These are phyloP conservation scores for Gulo gulo DNA, from an alignment of 2,113 vertebrate species.

Conservation along the genomic window DNA sequence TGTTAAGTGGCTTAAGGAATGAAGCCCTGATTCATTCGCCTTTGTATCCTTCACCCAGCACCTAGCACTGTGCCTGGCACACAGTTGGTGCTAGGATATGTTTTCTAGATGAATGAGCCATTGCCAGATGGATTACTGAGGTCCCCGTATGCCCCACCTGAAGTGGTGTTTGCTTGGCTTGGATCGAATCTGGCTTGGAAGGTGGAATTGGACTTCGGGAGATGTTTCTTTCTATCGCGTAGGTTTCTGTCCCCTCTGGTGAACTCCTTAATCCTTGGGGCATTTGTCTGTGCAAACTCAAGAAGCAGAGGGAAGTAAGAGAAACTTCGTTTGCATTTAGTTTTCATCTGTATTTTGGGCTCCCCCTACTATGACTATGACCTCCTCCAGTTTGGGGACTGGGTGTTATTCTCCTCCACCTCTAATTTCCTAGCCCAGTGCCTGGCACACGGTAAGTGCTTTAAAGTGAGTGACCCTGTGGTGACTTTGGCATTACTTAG, in stretches of 20 bases:
- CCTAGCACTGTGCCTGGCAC: no score
- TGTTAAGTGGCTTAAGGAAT: neutral
- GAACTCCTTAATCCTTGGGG: neutral
- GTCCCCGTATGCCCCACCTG: neutral
- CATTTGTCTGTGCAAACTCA: neutral
- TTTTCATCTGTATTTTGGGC: neutral
- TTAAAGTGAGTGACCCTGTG: neutral
- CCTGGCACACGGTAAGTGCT: neutral
- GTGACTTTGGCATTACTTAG: neutral
- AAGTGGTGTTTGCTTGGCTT: neutral
- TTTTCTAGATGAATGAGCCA: neutral
- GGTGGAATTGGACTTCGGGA: neutral
- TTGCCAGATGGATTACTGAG: neutral
- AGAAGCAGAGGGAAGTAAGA: neutral
- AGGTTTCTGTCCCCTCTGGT: neutral
- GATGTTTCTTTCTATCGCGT: neutral
- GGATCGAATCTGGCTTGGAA: neutral
- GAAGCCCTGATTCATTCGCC: neutral
- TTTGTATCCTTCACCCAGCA: neutral
- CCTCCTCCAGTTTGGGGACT: neutral
- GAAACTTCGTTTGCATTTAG: neutral
- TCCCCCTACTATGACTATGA: neutral
- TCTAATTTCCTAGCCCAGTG: neutral
- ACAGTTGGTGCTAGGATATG: neutral
- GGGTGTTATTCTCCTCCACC: neutral